Evolutionary conservation across 2,888 invertebrate species (phyloP).

Genomic region (Chymomyza fuscimana): DNA sequence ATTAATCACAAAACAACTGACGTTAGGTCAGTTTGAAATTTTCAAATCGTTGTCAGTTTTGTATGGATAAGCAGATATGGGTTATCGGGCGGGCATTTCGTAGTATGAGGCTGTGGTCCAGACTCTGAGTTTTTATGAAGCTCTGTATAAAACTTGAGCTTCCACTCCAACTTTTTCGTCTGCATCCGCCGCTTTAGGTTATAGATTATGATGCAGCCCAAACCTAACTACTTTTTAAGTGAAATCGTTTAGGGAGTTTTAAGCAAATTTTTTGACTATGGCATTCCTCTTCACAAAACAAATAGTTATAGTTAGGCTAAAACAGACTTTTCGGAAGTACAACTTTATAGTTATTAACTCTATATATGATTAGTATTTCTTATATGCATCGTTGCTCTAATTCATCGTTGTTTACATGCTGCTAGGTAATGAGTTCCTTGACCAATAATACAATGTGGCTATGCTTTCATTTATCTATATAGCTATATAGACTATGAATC

Average conservation of each 20-base stretch:
- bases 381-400: conserved; percentile 19
- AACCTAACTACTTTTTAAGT: not conserved
- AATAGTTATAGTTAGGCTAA: too few relatives aligned
- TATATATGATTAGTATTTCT: not conserved
- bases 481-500: conserved; percentile 26
- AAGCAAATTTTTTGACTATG: too few relatives aligned
- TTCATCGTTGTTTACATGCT: conserved; percentile 32
- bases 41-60: too few relatives aligned
- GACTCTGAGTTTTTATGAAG: too few relatives aligned
- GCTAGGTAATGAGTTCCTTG: conserved; percentile 54
- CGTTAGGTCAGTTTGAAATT: too few relatives aligned
- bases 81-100: too few relatives aligned
- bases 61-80: too few relatives aligned
- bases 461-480: conserved; percentile 31
- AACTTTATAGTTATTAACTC: not conserved
- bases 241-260: not conserved
- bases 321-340: not conserved
- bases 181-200: too few relatives aligned
- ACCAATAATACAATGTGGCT: conserved; percentile 63
- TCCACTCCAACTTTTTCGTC: too few relatives aligned
- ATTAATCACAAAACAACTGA: not conserved
- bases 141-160: too few relatives aligned
- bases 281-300: not conserved
- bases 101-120: too few relatives aligned
- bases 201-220: too few relatives aligned